Conservation (phyloP, 2,113 vertebrate species). For the Passer montanus region DNA sequence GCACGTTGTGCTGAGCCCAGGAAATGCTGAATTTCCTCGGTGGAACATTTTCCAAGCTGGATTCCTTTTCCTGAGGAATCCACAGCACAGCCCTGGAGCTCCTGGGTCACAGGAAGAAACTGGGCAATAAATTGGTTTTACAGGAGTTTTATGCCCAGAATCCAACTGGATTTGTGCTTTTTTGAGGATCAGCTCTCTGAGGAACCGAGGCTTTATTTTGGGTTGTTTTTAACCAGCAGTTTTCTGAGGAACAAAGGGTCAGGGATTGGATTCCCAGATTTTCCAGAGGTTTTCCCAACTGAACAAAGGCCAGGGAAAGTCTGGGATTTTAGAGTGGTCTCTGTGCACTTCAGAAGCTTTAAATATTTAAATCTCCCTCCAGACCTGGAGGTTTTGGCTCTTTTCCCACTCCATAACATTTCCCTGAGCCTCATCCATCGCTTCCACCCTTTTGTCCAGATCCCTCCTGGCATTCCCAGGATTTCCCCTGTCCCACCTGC, state of each 20-base stretch:
- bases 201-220: fast-evolving
- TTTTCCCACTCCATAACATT: fast-evolving
- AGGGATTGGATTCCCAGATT: background rate
- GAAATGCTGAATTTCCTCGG: background rate
- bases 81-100: background rate
- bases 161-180: background rate
- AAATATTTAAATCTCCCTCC: background rate
- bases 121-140: background rate
- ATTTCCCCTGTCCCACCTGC: background rate
- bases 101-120: background rate
- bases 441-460: background rate
- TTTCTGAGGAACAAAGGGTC: background rate
- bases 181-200: background rate
- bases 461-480: background rate
- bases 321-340: background rate
- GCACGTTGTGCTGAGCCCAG: background rate
- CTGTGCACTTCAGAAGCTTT: background rate
- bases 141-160: background rate
- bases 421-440: background rate
- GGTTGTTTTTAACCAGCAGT: background rate
- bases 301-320: background rate
- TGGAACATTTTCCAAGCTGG: background rate
- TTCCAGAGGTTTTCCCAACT: background rate
- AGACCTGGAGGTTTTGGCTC: background rate
- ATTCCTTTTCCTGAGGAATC: background rate